Evolutionary conservation across 2,113 vertebrate genomes (phyloP).

Genomic region (Saccopteryx leptura): DNA sequence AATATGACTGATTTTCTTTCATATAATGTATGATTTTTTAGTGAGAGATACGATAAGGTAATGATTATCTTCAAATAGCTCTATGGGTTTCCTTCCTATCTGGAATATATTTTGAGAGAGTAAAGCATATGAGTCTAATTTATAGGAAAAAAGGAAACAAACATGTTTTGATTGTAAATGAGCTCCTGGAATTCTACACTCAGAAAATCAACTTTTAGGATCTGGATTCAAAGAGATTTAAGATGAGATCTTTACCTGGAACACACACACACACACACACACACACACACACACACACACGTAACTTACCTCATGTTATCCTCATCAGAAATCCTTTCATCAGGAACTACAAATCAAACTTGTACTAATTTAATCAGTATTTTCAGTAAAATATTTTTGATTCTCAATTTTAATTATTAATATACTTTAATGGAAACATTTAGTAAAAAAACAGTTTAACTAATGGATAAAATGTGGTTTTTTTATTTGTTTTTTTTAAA

Average conservation of each 20-base stretch:
- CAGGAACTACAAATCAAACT: not conserved
- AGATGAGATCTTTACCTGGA: not conserved
- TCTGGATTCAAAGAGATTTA: not conserved
- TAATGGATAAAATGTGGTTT: not conserved
- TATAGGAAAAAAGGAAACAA: not conserved
- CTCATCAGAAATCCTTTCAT: not conserved
- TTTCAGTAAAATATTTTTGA: not conserved
- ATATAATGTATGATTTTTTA: not conserved
- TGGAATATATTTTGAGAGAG: constrained; percentile 23
- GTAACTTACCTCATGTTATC: not conserved
- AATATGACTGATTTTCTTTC: not conserved
- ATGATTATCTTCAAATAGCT: not conserved
- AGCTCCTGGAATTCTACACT: not conserved
- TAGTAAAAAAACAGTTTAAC: not conserved
- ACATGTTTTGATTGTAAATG: not conserved
- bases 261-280: not conserved
- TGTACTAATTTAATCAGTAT: not conserved
- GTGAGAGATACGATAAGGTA: not conserved
- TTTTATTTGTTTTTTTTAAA: not conserved
- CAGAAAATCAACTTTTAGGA: not conserved
- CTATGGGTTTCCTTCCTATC: not conserved
- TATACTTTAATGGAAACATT: constrained; percentile 32
- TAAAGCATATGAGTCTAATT: constrained; percentile 2
- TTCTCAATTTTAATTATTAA: constrained; percentile 25
- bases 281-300: not conserved